phyloP scores from a whole-genome alignment of 2,888 invertebrate genomes.

The Ornithoptera priamus region DNA sequence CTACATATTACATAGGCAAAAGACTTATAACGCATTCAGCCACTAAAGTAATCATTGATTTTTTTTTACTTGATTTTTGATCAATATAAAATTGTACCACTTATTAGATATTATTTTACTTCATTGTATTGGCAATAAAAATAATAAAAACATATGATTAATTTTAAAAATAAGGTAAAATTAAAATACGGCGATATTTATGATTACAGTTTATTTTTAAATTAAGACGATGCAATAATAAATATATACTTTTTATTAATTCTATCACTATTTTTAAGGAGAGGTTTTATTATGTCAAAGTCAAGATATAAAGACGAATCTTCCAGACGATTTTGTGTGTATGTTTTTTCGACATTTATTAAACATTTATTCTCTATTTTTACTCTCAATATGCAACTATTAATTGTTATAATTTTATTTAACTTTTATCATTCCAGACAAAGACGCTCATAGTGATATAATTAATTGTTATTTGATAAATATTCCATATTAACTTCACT shows the following conservation, averaged over 20 bases:
- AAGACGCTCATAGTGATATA: neutral
- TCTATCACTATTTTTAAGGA: neutral
- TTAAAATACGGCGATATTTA: neutral
- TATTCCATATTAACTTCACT: neutral
- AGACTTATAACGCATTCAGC: too few species aligned
- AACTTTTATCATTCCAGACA: slow-evolving; percentile 9
- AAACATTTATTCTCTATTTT: neutral
- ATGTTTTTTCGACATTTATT: slow-evolving; percentile 9
- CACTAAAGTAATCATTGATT: too few species aligned
- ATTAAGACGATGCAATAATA: too few species aligned
- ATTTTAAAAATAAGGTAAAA: neutral
- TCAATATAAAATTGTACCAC: too few species aligned
- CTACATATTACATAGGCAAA: too few species aligned
- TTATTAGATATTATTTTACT: neutral
- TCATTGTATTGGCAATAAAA: neutral
- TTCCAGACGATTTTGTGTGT: slow-evolving; percentile 21
- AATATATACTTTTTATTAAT: too few species aligned
- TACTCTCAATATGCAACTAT: neutral
- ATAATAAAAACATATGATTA: too few species aligned
- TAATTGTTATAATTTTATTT: neutral
- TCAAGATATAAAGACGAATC: slow-evolving; percentile 19
- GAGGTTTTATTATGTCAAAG: neutral
- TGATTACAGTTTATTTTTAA: neutral
- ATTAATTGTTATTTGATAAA: slow-evolving; percentile 4
- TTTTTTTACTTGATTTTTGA: too few species aligned